Base-by-base conservation (phyloP, 2,797 vertebrate species). In the Cryptoprocta ferox region DNA sequence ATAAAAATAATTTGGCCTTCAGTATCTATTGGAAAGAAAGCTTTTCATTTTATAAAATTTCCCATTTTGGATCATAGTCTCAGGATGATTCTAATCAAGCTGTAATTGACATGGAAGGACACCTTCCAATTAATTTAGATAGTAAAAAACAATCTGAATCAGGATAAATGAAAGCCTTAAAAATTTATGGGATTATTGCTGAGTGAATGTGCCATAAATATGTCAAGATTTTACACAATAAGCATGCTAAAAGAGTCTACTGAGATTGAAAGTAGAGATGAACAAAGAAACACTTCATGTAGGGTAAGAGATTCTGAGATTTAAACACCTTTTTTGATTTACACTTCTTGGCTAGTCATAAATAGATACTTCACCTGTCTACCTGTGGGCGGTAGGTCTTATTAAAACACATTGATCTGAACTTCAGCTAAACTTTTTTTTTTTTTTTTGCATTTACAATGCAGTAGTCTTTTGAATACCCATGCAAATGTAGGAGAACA, bases 391-490 rank as follows among this genome's bases (percentile, higher is more conserved):
- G 14, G 35, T 63, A 91, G 24, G 15, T 68, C 26, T 96, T 97
- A 93, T 92, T 96, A 94, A 89, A 84, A 96, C 42, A 83, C 26
- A 92, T 32, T 71, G 45, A 95, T 95, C 91, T 96, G 39, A 75
- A 92, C 5, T 83, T 85, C 4, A 83, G 15, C n/a, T 88, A 76
- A 84, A 50, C 11, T 1, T n/a, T 56, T 86, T 84, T 89, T 96
- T 94, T 42, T 19, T 86, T 84, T 89, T 96, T 94, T n/a, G 19
- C 26, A 87, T 81, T 91, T 78, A 83, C 87, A 92, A 84, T 85
- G 12, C 5, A 76, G 16, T 90, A 32, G 3, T 50, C 45, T 73
- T 6, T 75, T 78, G 42, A 71, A 61, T 86, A 73, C 45, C 37
- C 10, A 68, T 85, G 53, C 4, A 92, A 78, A 82, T 81, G 8